Evolutionary conservation across 2,113 vertebrate species (phyloP).

Genomic region (Cisticola juncidis): DNA sequence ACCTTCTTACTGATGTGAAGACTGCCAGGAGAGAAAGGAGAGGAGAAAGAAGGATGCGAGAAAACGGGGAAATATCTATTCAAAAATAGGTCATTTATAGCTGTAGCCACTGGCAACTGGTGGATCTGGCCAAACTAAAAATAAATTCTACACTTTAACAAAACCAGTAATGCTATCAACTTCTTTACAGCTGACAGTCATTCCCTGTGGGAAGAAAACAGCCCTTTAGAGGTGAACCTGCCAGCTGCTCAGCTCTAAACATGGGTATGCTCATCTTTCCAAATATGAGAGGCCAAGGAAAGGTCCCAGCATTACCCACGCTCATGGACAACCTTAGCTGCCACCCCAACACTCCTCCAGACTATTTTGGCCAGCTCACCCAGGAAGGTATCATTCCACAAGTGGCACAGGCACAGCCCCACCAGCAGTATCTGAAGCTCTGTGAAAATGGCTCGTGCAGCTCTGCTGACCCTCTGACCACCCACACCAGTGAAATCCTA

Average conservation of each 20-base stretch:
- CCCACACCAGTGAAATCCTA: not conserved
- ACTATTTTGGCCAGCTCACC: not conserved
- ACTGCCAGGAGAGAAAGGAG: not conserved
- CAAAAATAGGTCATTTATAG: constrained; percentile 11
- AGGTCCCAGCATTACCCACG: fast-evolving
- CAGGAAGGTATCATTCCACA: not conserved
- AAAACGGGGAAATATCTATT: not conserved
- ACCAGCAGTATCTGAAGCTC: not conserved
- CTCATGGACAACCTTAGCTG: not conserved
- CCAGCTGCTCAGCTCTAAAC: not conserved
- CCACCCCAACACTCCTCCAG: not conserved
- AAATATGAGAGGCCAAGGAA: not conserved
- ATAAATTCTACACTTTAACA: not conserved
- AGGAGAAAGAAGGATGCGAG: not conserved
- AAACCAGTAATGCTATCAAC: not conserved
- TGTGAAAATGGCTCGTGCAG: not conserved
- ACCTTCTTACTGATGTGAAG: not conserved
- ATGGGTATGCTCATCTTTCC: not conserved
- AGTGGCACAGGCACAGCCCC: fast-evolving
- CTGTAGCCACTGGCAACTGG: not conserved
- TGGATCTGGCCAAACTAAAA: not conserved
- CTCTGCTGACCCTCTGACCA: not conserved
- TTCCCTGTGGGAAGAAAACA: not conserved
- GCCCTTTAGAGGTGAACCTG: not conserved
- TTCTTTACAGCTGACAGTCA: not conserved